Evolutionary conservation across 2,113 vertebrate genomes (phyloP).

Genomic region (Hylia prasina): DNA sequence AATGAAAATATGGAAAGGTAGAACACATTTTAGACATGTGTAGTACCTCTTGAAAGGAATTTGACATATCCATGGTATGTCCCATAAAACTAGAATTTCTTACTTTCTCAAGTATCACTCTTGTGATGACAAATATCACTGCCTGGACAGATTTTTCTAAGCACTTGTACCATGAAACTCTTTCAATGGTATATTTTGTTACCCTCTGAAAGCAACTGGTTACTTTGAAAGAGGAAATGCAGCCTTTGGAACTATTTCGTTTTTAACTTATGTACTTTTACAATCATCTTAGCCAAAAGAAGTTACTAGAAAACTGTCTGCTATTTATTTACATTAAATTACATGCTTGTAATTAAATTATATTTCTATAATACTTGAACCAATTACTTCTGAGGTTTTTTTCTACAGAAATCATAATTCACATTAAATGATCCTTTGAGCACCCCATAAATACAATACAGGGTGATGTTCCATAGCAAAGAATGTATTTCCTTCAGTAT

Average conservation of each 20-base stretch:
- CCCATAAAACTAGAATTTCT: background rate
- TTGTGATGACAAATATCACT: background rate
- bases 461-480: background rate
- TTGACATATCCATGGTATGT: background rate
- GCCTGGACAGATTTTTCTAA: background rate
- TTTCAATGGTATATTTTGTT: background rate
- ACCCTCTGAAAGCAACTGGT: background rate
- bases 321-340: background rate
- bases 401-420: background rate
- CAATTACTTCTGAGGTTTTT: background rate
- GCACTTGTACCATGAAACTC: background rate
- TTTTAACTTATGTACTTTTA: background rate
- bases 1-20: background rate
- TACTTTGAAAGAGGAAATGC: background rate
- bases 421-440: background rate
- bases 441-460: background rate
- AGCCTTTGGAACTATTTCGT: background rate
- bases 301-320: background rate
- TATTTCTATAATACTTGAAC: background rate
- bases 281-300: background rate
- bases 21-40: background rate
- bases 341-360: background rate
- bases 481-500: background rate
- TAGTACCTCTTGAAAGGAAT: background rate
- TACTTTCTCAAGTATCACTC: background rate